Conservation (phyloP, 2,797 vertebrate genomes). For the Borostomias antarcticus region DNA sequence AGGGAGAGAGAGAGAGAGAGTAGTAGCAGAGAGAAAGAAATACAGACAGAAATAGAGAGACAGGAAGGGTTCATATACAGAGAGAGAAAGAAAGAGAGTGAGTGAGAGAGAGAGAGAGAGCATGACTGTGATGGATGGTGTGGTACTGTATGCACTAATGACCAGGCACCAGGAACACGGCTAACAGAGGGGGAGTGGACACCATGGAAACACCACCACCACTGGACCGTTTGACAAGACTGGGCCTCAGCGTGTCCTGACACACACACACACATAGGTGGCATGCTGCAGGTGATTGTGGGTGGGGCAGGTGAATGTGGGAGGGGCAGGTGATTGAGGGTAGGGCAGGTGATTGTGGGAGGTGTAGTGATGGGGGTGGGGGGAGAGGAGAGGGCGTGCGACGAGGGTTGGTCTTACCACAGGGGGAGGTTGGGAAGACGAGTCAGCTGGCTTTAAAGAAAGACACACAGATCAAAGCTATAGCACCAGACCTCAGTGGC, state of each 20-base stretch:
- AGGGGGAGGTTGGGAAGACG: conserved; percentile 93
- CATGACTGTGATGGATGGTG: conserved; percentile 50
- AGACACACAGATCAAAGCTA: conserved; percentile 99
- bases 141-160: conserved; percentile 59
- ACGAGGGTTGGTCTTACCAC: conserved; percentile 91
- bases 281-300: conserved; percentile 66
- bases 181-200: conserved; percentile 36
- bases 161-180: conserved; percentile 52
- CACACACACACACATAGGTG: conserved; percentile 9
- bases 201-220: conserved; percentile 47
- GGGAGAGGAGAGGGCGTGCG: conserved; percentile 37
- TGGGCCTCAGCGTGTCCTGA: conserved; percentile 28
- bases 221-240: conserved; percentile 50
- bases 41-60: conserved; percentile 8
- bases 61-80: conserved; percentile 23
- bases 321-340: conserved; percentile 18
- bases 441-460: conserved; percentile 99
- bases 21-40: conserved; percentile 6
- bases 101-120: conserved; percentile 35
- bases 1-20: conserved; percentile 28
- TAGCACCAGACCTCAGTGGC: conserved; percentile 75
- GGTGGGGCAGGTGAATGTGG: conserved; percentile 7
- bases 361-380: conserved; percentile 59
- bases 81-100: conserved; percentile 32
- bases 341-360: conserved; percentile 19